Base-by-base conservation (phyloP, 2,888 invertebrate genomes). In the Drosophila koepferae region DNA sequence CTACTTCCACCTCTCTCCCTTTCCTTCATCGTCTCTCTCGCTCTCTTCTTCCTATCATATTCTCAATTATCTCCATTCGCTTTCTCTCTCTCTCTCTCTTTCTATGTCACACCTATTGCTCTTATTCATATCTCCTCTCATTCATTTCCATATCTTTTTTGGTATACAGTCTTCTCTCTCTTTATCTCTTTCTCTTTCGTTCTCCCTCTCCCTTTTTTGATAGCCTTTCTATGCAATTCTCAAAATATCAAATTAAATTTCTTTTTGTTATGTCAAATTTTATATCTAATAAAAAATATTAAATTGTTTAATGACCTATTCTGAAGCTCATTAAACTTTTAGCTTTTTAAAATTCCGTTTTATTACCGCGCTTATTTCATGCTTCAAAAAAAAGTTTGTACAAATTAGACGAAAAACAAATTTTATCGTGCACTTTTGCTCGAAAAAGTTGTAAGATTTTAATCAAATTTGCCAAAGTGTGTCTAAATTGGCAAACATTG, bases 381-480 rank as follows among this genome's bases (percentile, higher is more conserved):
- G 28, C 23, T 65, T 61, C 54, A 53, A 68, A 23, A n/a, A n/a
- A 49, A 84, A 79, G 70, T 79, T 85, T 75, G 55, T 75, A 56
- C 73, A 83, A 83, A 81, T 83, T 83, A 80, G 72, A 73, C 74
- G 67, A 67, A 40, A 71, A 34, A 31, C 67, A 74, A n/a, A 31
- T 49, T 10, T 75, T 58, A 71, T 60, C 58, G 62, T 71, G 58
- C 48, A 51, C 63, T 71, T 63, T 72, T 60, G 59, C 49, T 28
- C 34, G 16, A 34, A 46, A 61, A 77, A 77, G 63, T 73, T 74
- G 69, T 48, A 64, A 84, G 74, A 89, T 87, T 86, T 89, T 86
- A 86, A 89, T 89, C 86, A 86, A 86, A 89, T 86, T 89, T 89
- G 88, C 75, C 82, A 85, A 86, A 86, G 82, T 89, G 89, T 86